phyloP scores from a whole-genome alignment of 1,140 invertebrate species.

The Schlechtendalia chinensis region DNA sequence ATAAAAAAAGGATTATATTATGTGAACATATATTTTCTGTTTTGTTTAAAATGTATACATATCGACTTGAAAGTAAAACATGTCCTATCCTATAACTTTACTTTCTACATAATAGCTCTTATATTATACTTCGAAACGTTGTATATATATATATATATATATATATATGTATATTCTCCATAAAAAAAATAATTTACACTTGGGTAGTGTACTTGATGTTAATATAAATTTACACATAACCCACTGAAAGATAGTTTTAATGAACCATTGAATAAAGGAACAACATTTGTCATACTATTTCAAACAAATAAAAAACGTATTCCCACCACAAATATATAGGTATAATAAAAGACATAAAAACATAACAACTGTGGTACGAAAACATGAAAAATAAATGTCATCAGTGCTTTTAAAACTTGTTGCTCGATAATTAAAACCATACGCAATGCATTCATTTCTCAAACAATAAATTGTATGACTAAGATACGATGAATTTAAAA shows the following conservation, averaged over 20 bases:
- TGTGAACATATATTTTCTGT: too few species aligned
- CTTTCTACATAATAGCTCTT: too few species aligned
- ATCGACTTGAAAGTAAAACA: too few species aligned
- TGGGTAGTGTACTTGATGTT: background rate
- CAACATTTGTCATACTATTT: conserved; percentile 13
- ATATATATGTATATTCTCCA: background rate
- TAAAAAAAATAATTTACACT: conserved; percentile 2
- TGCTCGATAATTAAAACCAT: conserved; percentile 34
- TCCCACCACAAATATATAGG: background rate
- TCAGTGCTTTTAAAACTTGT: conserved; percentile 35
- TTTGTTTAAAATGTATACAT: too few species aligned
- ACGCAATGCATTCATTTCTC: background rate
- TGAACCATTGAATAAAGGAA: conserved; percentile 33
- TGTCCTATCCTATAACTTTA: too few species aligned
- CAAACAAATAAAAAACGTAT: conserved; percentile 18
- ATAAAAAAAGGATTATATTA: too few species aligned
- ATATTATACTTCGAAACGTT: too few species aligned
- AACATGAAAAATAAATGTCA: conserved; percentile 2
- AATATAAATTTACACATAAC: conserved; percentile 1
- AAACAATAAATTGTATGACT: background rate
- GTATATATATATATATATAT: too few species aligned
- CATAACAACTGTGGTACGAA: background rate
- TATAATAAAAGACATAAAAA: conserved; percentile 14
- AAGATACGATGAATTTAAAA: background rate
- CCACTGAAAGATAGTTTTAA: background rate